Conservation (phyloP, 2,888 invertebrate genomes). For the Amphipyra tragopoginis region DNA sequence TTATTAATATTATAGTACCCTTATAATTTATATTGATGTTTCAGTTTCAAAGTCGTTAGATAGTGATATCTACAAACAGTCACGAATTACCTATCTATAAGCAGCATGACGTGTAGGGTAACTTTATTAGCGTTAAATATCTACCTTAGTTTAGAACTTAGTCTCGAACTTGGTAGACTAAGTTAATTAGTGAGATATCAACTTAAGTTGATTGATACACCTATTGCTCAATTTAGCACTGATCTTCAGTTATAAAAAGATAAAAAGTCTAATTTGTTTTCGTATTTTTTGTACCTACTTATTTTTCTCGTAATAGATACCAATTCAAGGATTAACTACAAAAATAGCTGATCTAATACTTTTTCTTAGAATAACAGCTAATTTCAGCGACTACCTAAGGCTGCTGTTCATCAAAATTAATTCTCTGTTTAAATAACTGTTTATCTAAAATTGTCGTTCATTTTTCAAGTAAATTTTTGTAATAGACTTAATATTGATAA, state of each 20-base stretch:
- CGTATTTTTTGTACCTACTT: too few relatives aligned
- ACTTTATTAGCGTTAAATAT: slow-evolving; percentile 43
- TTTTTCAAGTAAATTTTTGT: too few relatives aligned
- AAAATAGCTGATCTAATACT: too few relatives aligned
- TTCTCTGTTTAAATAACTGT: too few relatives aligned
- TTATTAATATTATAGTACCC: slow-evolving; percentile 24
- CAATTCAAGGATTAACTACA: too few relatives aligned
- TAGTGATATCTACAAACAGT: slow-evolving; percentile 36
- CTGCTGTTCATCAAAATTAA: too few relatives aligned
- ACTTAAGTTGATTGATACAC: slow-evolving; percentile 29
- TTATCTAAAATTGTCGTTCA: too few relatives aligned
- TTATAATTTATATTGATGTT: slow-evolving; percentile 20
- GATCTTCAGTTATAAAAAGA: background rate
- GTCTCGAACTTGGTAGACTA: slow-evolving; percentile 34
- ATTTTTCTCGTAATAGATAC: too few relatives aligned
- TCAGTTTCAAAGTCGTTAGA: slow-evolving; percentile 24
- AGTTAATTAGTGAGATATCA: slow-evolving; percentile 40
- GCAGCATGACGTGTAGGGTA: slow-evolving; percentile 22
- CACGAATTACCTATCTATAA: slow-evolving; percentile 35
- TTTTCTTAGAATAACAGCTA: too few relatives aligned
- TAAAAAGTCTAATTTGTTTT: background rate
- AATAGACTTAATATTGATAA: too few relatives aligned
- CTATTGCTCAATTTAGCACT: background rate
- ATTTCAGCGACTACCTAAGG: too few relatives aligned
- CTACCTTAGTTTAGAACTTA: slow-evolving; percentile 37